Evolutionary conservation across 2,888 invertebrate species (phyloP).

Genomic region (Idaea biselata): DNA sequence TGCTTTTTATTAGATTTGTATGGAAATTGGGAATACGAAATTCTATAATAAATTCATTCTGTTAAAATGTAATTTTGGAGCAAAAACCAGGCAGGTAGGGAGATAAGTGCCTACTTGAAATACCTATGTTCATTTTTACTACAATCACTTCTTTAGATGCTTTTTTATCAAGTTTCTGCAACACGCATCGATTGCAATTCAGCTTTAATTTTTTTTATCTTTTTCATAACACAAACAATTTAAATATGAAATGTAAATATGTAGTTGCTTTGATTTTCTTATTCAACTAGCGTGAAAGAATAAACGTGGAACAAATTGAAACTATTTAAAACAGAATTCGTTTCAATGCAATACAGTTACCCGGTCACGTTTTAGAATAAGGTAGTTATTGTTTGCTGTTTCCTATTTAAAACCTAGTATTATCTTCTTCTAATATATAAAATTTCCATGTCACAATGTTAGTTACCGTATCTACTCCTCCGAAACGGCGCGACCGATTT

Average conservation of each 20-base stretch:
- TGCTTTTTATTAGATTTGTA: constrained; percentile 64
- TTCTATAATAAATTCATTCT: constrained; percentile 51
- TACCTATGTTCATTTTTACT: constrained; percentile 28
- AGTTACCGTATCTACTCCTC: too few relatives aligned
- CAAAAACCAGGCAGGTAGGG: constrained; percentile 13
- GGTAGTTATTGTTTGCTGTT: background rate
- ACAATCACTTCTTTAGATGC: constrained; percentile 3
- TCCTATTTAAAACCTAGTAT: background rate
- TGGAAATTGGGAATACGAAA: constrained; percentile 56
- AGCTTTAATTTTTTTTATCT: too few relatives aligned
- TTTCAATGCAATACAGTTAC: background rate
- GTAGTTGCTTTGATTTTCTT: background rate
- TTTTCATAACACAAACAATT: too few relatives aligned
- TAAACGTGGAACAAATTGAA: background rate
- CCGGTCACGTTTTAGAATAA: background rate
- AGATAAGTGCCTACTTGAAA: too few relatives aligned
- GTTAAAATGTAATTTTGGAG: constrained; percentile 50
- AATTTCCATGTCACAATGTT: too few relatives aligned
- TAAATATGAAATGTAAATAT: background rate
- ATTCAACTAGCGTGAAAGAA: background rate
- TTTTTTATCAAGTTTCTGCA: constrained; percentile 7
- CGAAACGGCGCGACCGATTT: too few relatives aligned
- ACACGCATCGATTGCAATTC: background rate
- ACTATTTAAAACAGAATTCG: background rate
- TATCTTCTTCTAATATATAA: too few relatives aligned